These are phyloP conservation scores for Rhea americana DNA, from an alignment of 2,113 vertebrate genomes.

Conservation along the genomic window DNA sequence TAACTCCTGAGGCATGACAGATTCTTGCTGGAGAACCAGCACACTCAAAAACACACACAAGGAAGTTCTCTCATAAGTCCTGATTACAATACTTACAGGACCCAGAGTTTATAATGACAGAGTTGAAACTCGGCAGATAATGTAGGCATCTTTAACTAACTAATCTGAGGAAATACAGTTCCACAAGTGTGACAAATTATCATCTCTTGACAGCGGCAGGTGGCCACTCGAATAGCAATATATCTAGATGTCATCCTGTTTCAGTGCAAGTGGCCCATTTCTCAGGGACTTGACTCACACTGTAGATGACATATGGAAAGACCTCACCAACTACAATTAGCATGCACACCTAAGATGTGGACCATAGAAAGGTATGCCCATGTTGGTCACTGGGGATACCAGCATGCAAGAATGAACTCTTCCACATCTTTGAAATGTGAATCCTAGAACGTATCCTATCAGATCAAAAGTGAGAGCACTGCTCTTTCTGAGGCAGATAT, in stretches of 20 bases:
- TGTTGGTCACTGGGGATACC: background rate
- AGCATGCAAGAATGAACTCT: background rate
- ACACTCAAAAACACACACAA: background rate
- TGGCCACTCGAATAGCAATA: background rate
- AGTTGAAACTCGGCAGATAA: background rate
- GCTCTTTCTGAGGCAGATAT: background rate
- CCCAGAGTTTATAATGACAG: background rate
- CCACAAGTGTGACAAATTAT: background rate
- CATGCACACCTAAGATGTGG: fast-evolving
- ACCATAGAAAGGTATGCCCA: background rate
- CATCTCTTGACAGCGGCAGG: background rate
- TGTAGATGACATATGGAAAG: background rate
- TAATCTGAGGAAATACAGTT: background rate
- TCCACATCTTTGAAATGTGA: background rate
- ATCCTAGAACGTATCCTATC: background rate
- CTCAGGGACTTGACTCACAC: background rate
- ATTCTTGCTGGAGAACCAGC: background rate
- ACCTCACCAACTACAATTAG: background rate
- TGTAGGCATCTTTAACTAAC: background rate
- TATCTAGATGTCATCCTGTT: fast-evolving
- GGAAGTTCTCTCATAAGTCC: background rate
- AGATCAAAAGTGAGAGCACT: background rate
- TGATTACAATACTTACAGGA: background rate
- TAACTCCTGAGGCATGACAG: background rate
- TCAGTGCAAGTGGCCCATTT: background rate